Base-by-base conservation (phyloP, 2,113 vertebrate genomes). In the Periophthalmus modestus region DNA sequence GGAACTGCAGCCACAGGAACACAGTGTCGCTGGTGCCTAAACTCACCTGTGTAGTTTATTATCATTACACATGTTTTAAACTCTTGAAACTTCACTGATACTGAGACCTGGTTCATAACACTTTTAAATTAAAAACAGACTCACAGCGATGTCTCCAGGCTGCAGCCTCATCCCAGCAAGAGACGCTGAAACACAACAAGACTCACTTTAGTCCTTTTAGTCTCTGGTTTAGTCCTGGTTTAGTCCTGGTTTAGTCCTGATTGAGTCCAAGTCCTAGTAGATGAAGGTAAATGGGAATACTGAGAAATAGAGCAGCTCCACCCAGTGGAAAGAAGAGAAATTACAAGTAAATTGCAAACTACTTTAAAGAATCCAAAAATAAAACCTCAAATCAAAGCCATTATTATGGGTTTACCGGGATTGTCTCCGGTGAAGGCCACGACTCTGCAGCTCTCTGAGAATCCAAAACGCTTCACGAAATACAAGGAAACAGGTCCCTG, bases 391-490 rank as follows among this genome's bases (percentile, higher is more conserved):
- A 1, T 13, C 48, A 15, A 3, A 50, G 16, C 2, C 48, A 50
- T 7, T 28, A 15, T 15, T 33, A 3, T 36, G 28, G 21, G 0
- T 21, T 5, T 85, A 98, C 97, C 98, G 87, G 97, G 96, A 82
- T 99, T 99, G 89, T 99, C 97, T 79, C 97, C 97, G 6, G 97
- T 99, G 88, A 99, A 98, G 2, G 96, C 92, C 71, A 96, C 92
- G 75, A 99, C 92, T 71, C 91, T 89, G 90, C 97, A 99, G 74
- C 81, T 86, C 7, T 90, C 84, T 7, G 85, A 85, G 86, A 99
- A 97, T 19, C 96, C 95, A 0, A 93, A 97, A 36, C 95, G 95
- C 14, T 86, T 90, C 28, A 92, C 80, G 0, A 92, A 94, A 89
- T 97, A 97, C 19, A 93, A 72, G 66, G 95, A 97, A 76, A 99